phyloP scores from a whole-genome alignment of 2,113 vertebrate genomes.

The Tonatia bakeri region DNA sequence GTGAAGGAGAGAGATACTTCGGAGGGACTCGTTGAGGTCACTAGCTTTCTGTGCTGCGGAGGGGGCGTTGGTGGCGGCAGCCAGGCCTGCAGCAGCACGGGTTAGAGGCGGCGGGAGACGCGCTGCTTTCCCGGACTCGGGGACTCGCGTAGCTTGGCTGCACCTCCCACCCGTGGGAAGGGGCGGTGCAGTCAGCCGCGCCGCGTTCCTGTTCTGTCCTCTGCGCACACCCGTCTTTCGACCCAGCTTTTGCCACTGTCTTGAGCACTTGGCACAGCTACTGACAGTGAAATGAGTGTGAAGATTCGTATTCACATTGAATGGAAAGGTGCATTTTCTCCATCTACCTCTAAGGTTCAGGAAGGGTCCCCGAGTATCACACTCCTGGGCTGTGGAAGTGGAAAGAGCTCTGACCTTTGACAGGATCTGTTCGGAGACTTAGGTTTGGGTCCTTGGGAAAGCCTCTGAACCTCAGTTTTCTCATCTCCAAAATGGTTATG shows the following conservation, averaged over 20 bases:
- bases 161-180: neutral
- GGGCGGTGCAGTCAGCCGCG: neutral
- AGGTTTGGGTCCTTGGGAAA: constrained; percentile 21
- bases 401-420: neutral
- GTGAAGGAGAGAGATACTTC: neutral
- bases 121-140: neutral
- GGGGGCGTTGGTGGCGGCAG: neutral
- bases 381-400: neutral
- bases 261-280: neutral
- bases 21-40: neutral
- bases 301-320: neutral
- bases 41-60: neutral
- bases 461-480: neutral
- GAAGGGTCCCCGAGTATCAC: neutral
- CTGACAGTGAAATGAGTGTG: neutral
- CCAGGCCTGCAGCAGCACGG: neutral
- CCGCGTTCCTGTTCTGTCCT: neutral
- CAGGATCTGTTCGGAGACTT: neutral
- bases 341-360: neutral
- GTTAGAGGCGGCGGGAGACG: neutral
- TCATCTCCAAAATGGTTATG: neutral
- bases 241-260: neutral
- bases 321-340: neutral
- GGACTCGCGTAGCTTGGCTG: neutral
- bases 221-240: neutral